phyloP scores from a whole-genome alignment of 2,888 invertebrate species.

The Brachypalpus laphriformis region DNA sequence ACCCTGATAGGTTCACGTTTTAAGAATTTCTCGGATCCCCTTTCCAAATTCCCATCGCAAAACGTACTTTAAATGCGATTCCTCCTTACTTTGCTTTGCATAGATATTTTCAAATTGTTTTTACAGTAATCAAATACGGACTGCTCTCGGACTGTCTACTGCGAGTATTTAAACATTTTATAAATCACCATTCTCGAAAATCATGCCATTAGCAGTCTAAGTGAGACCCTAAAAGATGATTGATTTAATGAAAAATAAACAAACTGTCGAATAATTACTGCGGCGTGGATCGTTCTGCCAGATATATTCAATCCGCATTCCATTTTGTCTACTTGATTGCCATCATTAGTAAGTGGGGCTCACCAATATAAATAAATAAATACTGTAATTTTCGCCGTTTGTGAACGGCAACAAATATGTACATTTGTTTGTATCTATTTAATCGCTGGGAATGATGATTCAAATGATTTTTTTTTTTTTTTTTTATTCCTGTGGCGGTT shows the following conservation, averaged over 20 bases:
- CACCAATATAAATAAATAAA: constrained; percentile 29
- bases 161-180: neutral
- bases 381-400: neutral
- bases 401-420: neutral
- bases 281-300: neutral
- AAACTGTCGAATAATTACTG: constrained; percentile 24
- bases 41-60: too few species aligned
- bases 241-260: constrained; percentile 35
- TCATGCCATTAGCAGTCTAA: neutral
- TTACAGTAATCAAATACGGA: neutral
- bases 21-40: too few species aligned
- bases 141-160: neutral
- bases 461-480: neutral
- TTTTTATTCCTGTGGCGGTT: neutral
- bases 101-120: neutral
- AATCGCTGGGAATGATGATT: neutral
- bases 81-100: too few species aligned
- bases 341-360: constrained; percentile 17
- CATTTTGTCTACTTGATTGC: constrained; percentile 22
- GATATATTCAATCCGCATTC: constrained; percentile 21
- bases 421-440: neutral
- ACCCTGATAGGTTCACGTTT: too few species aligned
- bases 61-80: too few species aligned
- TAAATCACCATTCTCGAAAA: neutral
- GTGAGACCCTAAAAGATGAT: neutral